A percentile compares a stretch with the other conserved stretches of the same genome.
Evolutionary conservation across 2,797 vertebrate genomes (phyloP).

Genomic region (Fringilla coelebs): DNA sequence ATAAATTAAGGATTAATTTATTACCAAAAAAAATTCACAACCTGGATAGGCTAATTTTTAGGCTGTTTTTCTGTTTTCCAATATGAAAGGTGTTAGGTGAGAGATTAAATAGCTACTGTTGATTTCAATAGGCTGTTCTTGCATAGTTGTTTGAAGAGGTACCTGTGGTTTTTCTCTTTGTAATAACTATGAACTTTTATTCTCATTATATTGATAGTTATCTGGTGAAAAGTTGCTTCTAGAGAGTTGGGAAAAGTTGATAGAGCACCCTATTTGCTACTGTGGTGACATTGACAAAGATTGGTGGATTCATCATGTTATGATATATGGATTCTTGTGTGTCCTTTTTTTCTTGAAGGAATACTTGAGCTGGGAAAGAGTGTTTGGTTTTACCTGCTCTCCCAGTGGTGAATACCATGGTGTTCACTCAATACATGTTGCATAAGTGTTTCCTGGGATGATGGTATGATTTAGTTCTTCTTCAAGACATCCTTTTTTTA

Average conservation of each 20-base stretch:
- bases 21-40: not conserved
- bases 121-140: not conserved
- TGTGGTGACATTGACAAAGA: not conserved
- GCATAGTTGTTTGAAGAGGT: not conserved
- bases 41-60: not conserved
- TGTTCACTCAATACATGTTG: not conserved
- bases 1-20: not conserved
- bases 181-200: not conserved
- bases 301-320: not conserved
- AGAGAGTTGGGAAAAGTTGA: not conserved
- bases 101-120: not conserved
- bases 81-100: not conserved
- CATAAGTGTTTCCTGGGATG: not conserved
- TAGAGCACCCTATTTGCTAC: not conserved
- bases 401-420: not conserved
- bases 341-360: not conserved
- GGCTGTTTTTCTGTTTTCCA: fast-evolving
- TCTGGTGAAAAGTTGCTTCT: not conserved
- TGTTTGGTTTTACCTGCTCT: not conserved
- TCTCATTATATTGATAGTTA: not conserved
- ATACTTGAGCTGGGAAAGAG: not conserved
- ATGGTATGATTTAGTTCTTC: not conserved
- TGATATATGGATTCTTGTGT: not conserved
- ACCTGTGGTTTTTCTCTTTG: not conserved
- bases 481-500: not conserved